Evolutionary conservation across 2,113 vertebrate genomes (phyloP).

Genomic region (Motacilla alba): DNA sequence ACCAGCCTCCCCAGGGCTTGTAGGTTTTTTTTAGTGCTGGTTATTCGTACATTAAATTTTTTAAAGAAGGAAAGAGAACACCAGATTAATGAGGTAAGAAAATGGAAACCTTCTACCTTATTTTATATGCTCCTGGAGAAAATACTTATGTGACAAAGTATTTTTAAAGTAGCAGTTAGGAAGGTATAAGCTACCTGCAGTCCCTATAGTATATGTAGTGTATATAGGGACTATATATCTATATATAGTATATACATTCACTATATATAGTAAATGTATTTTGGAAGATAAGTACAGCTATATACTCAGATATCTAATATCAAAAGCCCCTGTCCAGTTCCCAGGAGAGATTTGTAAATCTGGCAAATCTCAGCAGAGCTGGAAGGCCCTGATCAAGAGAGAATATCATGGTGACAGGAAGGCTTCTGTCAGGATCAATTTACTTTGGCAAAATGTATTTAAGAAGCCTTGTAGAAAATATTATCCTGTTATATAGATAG

Average conservation of each 20-base stretch:
- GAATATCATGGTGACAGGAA: background rate
- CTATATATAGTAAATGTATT: background rate
- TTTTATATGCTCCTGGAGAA: background rate
- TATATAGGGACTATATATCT: background rate
- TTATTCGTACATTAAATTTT: background rate
- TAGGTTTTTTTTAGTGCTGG: background rate
- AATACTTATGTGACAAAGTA: background rate
- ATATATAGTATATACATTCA: background rate
- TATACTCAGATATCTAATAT: background rate
- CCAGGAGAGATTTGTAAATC: background rate
- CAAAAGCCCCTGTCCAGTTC: background rate
- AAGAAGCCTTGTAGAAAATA: background rate
- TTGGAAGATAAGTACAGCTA: background rate
- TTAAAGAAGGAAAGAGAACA: background rate
- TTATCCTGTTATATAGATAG: background rate
- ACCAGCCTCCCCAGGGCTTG: background rate
- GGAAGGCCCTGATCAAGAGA: background rate
- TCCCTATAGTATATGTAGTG: background rate
- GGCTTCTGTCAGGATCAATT: constrained; percentile 23
- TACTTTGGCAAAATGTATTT: background rate
- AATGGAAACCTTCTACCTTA: background rate
- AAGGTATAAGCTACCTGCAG: background rate
- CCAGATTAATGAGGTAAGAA: background rate
- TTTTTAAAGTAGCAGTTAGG: background rate
- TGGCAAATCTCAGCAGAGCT: constrained; percentile 3